These are phyloP conservation scores for Erebia aethiops DNA, from an alignment of 2,888 invertebrate species.

Conservation along the genomic window DNA sequence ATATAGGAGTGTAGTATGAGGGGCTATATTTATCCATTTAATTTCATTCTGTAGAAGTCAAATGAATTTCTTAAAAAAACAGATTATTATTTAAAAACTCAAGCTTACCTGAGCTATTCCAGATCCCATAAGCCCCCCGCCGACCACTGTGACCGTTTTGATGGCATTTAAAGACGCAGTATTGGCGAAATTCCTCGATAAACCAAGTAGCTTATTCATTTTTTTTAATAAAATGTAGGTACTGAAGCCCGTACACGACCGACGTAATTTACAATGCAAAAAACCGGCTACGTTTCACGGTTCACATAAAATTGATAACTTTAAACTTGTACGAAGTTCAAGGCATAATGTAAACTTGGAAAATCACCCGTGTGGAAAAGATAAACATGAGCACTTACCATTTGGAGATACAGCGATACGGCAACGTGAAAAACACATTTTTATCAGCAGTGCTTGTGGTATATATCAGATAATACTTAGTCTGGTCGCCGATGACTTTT, in stretches of 20 bases:
- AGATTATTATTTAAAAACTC: neutral
- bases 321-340: constrained; percentile 20
- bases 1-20: too few relatives aligned
- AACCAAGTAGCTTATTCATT: constrained; percentile 66
- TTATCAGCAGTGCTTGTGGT: constrained; percentile 19
- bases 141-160: constrained; percentile 91
- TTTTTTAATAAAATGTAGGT: constrained; percentile 40
- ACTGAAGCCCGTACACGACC: neutral
- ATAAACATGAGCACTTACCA: constrained; percentile 21
- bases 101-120: constrained; percentile 92
- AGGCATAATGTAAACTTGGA: neutral
- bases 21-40: too few relatives aligned
- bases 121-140: constrained; percentile 95
- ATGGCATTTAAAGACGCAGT: constrained; percentile 81
- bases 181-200: constrained; percentile 70
- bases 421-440: constrained; percentile 24
- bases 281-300: neutral
- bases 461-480: too few relatives aligned
- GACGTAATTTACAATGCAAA: neutral
- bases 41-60: too few relatives aligned
- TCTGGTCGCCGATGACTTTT: too few relatives aligned
- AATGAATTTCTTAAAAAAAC: neutral
- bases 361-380: neutral
- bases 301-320: constrained; percentile 4
- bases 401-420: constrained; percentile 13